phyloP scores from a whole-genome alignment of 1,140 invertebrate genomes.

The Pseudoatta argentina region DNA sequence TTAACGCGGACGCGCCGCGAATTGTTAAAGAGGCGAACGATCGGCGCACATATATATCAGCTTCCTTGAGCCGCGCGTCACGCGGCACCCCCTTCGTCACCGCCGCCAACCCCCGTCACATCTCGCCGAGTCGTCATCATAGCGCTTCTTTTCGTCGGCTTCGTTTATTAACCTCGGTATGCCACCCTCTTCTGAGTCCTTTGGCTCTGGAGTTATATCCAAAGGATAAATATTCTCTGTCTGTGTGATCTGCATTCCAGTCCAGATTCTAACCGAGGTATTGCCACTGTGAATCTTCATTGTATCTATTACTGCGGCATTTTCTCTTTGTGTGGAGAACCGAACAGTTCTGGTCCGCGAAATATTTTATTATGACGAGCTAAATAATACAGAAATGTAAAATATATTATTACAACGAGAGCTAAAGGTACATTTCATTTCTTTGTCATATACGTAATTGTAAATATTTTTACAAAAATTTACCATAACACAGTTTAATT shows the following conservation, averaged over 20 bases:
- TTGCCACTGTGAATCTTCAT: conserved; percentile 6
- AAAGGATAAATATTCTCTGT: conserved; percentile 41
- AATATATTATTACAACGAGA: background rate
- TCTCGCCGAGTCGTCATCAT: conserved; percentile 6
- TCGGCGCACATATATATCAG: conserved; percentile 69
- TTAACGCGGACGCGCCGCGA: conserved; percentile 84
- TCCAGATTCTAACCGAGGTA: background rate
- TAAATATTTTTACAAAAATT: conserved; percentile 1
- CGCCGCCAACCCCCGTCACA: conserved; percentile 23
- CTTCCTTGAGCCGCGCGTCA: conserved; percentile 75
- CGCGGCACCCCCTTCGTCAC: conserved; percentile 66
- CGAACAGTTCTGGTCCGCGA: background rate
- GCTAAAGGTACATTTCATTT: background rate
- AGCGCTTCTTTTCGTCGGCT: conserved; percentile 47
- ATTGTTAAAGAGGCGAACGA: conserved; percentile 82
- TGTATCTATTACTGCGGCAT: background rate
- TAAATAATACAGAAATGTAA: background rate
- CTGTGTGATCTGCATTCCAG: conserved; percentile 47
- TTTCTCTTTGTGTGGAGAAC: background rate
- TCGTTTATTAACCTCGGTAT: conserved; percentile 47
- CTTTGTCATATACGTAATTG: background rate
- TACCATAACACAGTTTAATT: background rate
- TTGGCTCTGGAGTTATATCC: conserved; percentile 12
- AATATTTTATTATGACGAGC: background rate
- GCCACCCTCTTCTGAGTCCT: conserved; percentile 21